Evolutionary conservation across 1,140 invertebrate genomes (phyloP).

Genomic region (Solenopsis invicta): DNA sequence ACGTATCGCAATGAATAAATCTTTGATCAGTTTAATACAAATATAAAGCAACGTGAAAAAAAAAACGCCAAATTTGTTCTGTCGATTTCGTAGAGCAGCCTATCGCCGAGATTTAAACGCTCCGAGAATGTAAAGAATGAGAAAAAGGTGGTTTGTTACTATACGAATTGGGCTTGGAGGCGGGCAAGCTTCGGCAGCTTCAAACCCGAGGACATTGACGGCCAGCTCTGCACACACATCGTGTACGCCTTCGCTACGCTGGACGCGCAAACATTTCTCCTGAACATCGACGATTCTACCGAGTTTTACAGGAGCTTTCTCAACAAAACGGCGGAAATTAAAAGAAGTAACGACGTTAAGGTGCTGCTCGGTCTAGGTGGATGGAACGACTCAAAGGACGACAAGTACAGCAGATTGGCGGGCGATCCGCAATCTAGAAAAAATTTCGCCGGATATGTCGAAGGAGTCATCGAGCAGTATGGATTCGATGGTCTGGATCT

Average conservation of each 20-base stretch:
- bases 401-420: slow-evolving; percentile 94
- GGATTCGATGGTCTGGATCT: slow-evolving; percentile 94
- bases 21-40: slow-evolving; percentile 12
- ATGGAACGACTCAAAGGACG: slow-evolving; percentile 94
- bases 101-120: slow-evolving; percentile 1
- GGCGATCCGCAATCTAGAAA: slow-evolving; percentile 88
- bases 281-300: slow-evolving; percentile 93
- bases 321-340: slow-evolving; percentile 81
- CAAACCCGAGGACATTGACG: slow-evolving; percentile 94
- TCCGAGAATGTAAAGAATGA: slow-evolving; percentile 65
- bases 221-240: slow-evolving; percentile 94
- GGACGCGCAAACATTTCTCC: slow-evolving; percentile 91
- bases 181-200: slow-evolving; percentile 93
- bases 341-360: slow-evolving; percentile 88
- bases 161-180: slow-evolving; percentile 95
- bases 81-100: slow-evolving; percentile 45
- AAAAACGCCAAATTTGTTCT: not conserved
- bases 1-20: not conserved
- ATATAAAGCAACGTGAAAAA: not conserved
- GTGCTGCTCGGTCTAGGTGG: slow-evolving; percentile 94
- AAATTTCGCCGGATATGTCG: slow-evolving; percentile 90
- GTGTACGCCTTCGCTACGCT: slow-evolving; percentile 96
- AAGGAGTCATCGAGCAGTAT: slow-evolving; percentile 91
- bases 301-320: slow-evolving; percentile 91
- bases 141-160: slow-evolving; percentile 93